These are phyloP conservation scores for Oreochromis niloticus DNA, from an alignment of 2,113 vertebrate species.

Conservation along the genomic window DNA sequence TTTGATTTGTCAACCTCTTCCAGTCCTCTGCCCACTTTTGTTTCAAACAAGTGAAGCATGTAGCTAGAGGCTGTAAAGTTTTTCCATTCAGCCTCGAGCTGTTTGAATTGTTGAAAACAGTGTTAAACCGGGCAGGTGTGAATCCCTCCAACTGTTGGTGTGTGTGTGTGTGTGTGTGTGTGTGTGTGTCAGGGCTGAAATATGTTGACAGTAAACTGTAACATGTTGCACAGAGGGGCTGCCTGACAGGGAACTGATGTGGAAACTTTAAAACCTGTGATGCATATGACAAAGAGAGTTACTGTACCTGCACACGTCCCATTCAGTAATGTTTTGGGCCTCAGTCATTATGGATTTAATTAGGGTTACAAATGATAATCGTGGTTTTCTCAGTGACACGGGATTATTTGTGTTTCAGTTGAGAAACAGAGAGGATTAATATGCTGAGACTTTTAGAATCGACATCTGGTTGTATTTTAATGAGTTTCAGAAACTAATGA, in stretches of 20 bases:
- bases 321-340: rapidly evolving
- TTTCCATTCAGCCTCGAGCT: neutral
- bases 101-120: neutral
- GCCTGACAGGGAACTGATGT: neutral
- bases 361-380: neutral
- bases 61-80: neutral
- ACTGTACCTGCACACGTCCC: neutral
- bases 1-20: neutral
- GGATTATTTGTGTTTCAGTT: neutral
- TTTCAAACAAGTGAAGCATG: neutral
- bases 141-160: neutral
- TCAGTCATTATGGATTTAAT: neutral
- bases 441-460: neutral
- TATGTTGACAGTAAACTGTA: neutral
- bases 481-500: neutral
- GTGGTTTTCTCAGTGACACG: neutral
- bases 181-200: neutral
- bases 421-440: neutral
- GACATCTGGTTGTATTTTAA: neutral
- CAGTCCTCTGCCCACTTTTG: neutral
- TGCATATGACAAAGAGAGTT: neutral
- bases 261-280: neutral
- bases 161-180: too few species aligned
- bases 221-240: neutral
- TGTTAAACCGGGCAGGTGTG: neutral